Evolutionary conservation across 2,113 vertebrate genomes (phyloP).

Genomic region (Noturus placidus): DNA sequence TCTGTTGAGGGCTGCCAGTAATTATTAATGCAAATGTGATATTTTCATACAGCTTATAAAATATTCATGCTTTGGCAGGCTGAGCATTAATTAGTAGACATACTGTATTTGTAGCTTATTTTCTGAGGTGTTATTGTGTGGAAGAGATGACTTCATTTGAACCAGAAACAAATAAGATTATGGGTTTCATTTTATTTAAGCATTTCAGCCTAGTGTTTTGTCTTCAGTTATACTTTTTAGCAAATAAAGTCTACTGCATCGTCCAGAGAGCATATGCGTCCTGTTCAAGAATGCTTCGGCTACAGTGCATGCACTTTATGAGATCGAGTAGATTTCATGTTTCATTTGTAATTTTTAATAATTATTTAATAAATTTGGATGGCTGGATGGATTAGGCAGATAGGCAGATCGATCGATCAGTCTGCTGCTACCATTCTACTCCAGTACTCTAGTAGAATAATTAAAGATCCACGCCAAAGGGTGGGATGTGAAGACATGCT

Average conservation of each 20-base stretch:
- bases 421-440: neutral
- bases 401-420: neutral
- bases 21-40: slow-evolving; percentile 70
- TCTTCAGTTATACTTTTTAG: neutral
- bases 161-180: neutral
- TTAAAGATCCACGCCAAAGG: neutral
- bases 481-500: neutral
- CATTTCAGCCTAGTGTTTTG: neutral
- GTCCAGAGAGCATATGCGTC: neutral
- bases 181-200: neutral
- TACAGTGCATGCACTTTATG: neutral
- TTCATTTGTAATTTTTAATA: neutral
- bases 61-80: slow-evolving; percentile 59
- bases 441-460: neutral
- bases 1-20: slow-evolving; percentile 40
- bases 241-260: neutral
- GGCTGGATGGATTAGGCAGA: neutral
- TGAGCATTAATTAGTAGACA: slow-evolving; percentile 57
- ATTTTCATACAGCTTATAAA: slow-evolving; percentile 65
- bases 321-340: neutral
- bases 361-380: neutral
- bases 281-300: neutral
- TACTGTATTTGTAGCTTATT: slow-evolving; percentile 38
- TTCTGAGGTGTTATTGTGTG: slow-evolving; percentile 27
- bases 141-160: neutral